A percentile compares a stretch with the other conserved stretches of the same genome.
Conservation (phyloP, 2,797 vertebrate species). For the Chelidonichthys spinosus region DNA sequence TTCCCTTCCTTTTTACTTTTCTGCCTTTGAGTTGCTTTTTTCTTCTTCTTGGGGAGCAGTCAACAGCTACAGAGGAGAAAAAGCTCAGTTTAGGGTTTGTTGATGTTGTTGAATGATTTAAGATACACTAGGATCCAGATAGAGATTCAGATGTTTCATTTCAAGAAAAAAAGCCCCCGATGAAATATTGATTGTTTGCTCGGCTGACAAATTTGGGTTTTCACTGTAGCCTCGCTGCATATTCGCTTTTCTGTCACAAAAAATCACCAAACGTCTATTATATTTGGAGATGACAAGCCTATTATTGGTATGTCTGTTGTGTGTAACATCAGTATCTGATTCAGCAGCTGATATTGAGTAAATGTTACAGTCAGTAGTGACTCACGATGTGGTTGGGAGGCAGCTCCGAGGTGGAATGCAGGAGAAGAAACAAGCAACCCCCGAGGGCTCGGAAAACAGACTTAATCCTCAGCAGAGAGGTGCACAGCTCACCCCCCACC, state of each 20-base stretch:
- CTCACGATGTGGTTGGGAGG: conserved; percentile 70
- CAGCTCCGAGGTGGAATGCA: conserved; percentile 69
- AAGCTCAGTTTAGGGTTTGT: conserved; percentile 32
- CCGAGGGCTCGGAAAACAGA: conserved; percentile 68
- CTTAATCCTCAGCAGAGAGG: conserved; percentile 68
- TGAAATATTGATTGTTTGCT: conserved; percentile 64
- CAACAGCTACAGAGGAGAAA: conserved; percentile 7
- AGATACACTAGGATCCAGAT: conserved; percentile 24
- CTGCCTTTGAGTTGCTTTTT: conserved; percentile 46
- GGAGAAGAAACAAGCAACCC: conserved; percentile 70
- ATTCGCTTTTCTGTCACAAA: conserved; percentile 33
- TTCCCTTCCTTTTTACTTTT: conserved; percentile 1
- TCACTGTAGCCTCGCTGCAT: conserved; percentile 22
- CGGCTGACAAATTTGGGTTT: conserved; percentile 35
- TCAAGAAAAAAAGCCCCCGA: conserved; percentile 58
- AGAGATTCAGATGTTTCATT: conserved; percentile 52
- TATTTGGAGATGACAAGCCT: too few relatives aligned
- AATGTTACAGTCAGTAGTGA: conserved; percentile 77
- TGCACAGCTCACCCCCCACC: conserved; percentile 49
- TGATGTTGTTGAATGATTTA: conserved; percentile 20
- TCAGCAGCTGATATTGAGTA: conserved; percentile 64
- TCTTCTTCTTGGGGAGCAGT: neutral
- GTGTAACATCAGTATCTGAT: conserved; percentile 49
- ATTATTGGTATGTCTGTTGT: neutral
- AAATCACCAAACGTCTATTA: conserved; percentile 9